Base-by-base conservation (phyloP, 2,113 vertebrate genomes). In the Corythornis vintsioides region DNA sequence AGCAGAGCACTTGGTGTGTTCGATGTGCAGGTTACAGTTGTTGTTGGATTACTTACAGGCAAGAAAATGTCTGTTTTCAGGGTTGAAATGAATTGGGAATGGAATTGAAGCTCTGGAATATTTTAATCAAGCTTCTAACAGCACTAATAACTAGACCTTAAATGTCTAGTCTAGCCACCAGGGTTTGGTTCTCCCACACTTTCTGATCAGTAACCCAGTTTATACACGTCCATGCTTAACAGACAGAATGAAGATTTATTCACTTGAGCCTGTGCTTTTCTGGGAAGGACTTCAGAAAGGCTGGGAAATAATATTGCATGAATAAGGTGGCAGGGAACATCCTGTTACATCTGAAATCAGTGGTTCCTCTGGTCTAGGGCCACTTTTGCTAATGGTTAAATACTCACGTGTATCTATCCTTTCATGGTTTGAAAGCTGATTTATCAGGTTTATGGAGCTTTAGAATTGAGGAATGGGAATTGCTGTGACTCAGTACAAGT, bases 111-210 rank as follows among this genome's bases (percentile, higher is more conserved):
- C 40, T 82, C 33, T 86, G 47, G 16, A 90, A 45, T 77, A 57
- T 22, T 0, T 0, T 85, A 53, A 53, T 40, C 8, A 7, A 4
- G 4, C 65, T 38, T 69, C 9, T 55, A 53, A 29, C 55, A 70
- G 56, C 33, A 13, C 20, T 59, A 40, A 18, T 81, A 72, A 38
- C 67, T 67, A 56, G n/a, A 71, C 56, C 29, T 60, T 67, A 28
- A 42, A 47, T 25, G 10, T 55, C 43, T 84, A 8, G 13, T 56
- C 29, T 80, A 3, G n/a, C 42, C 26, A 71, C 6, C 9, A 31
- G 35, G 9, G 11, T 13, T 33, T 33, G 63, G 25, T 17, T 2
- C 3, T 4, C 11, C 6, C 28, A 2, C 0, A 0, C 61, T 52
- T 94, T 84, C 63, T 79, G 29, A 28, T 93, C 53, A 65, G 26